Conservation (phyloP, 2,888 invertebrate species). For the Apodemia mormo region DNA sequence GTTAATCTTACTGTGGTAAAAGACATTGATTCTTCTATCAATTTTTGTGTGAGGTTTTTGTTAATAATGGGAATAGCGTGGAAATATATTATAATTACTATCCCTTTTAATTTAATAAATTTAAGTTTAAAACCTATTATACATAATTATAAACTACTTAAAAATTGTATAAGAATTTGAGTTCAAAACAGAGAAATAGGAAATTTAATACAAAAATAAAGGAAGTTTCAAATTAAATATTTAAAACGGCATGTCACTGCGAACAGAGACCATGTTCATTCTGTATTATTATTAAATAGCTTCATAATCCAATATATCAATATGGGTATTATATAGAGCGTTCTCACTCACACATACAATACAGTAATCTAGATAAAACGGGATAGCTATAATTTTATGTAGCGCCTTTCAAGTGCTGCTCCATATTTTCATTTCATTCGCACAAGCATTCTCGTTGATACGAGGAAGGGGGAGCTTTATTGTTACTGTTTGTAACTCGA, state of each 20-base stretch:
- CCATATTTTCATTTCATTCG: constrained; percentile 59
- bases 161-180: background rate
- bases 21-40: too few relatives aligned
- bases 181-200: constrained; percentile 1
- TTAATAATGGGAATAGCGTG: too few relatives aligned
- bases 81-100: too few relatives aligned
- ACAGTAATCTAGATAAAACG: constrained; percentile 48
- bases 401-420: constrained; percentile 39
- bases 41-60: too few relatives aligned
- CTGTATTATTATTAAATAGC: constrained; percentile 76
- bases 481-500: constrained; percentile 57
- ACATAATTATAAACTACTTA: background rate
- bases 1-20: too few relatives aligned
- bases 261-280: constrained; percentile 73
- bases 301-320: constrained; percentile 63
- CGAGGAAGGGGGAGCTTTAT: constrained; percentile 64
- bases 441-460: constrained; percentile 47
- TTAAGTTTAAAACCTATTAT: background rate
- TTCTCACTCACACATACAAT: constrained; percentile 52
- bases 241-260: constrained; percentile 73
- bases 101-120: background rate
- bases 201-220: constrained; percentile 57
- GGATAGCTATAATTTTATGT: constrained; percentile 44
- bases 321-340: constrained; percentile 27
- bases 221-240: constrained; percentile 79